Percentiles rank a stretch among this genome's conserved stretches.
Evolutionary conservation across 2,113 vertebrate genomes (phyloP).

Genomic region (Sinocyclocheilus anophthalmus): DNA sequence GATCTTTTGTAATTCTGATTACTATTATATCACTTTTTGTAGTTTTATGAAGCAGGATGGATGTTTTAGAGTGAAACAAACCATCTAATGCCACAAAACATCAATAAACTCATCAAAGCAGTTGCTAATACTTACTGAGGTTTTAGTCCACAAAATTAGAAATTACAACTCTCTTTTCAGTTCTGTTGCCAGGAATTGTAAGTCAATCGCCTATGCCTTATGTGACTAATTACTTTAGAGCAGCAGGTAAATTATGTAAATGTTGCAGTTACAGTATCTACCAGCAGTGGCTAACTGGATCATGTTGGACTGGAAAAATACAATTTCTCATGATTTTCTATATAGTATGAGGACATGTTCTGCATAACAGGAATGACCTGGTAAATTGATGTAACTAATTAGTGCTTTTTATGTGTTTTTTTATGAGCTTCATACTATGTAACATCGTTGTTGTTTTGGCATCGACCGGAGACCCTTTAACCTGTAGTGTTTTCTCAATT

Average conservation of each 20-base stretch:
- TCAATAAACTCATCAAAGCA: background rate
- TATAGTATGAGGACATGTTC: background rate
- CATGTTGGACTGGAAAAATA: background rate
- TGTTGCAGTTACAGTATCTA: background rate
- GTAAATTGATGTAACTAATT: background rate
- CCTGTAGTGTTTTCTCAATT: constrained; percentile 20
- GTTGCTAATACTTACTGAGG: too few species aligned
- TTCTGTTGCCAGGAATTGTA: background rate
- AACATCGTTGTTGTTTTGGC: background rate
- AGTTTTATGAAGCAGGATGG: background rate
- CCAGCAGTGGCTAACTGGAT: background rate
- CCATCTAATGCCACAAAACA: background rate
- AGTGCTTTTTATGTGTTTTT: background rate
- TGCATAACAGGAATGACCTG: background rate
- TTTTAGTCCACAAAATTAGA: background rate
- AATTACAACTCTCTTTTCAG: background rate
- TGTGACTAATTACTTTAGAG: background rate
- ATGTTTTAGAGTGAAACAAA: background rate
- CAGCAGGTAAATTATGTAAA: background rate
- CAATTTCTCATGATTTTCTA: background rate
- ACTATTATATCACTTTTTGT: background rate
- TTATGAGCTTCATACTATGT: background rate
- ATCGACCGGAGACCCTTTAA: background rate
- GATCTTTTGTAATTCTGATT: background rate
- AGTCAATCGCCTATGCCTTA: background rate